These are phyloP conservation scores for Spongia lamella DNA, from an alignment of 37 sponge, comb jelly and placozoan species.

Conservation along the genomic window DNA sequence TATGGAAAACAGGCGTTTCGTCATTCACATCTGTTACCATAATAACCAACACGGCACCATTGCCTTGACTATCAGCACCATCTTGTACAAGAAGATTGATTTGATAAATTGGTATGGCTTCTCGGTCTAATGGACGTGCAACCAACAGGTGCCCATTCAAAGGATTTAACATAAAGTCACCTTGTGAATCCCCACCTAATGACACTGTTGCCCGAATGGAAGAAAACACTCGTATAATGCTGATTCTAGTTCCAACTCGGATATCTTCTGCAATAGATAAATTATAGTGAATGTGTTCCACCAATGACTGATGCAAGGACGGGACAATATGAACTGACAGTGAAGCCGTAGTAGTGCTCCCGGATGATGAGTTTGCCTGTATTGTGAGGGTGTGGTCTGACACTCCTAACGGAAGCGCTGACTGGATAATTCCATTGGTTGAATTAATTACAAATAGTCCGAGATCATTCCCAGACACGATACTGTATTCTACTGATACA, in stretches of 20 bases:
- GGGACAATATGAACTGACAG: slow-evolving; percentile 16
- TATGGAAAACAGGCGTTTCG: slow-evolving; percentile 48
- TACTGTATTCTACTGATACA: no score
- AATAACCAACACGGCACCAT: slow-evolving; percentile 14
- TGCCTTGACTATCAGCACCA: background rate
- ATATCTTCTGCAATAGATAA: slow-evolving; percentile 18
- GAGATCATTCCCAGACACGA: no score
- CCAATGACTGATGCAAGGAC: slow-evolving; percentile 16
- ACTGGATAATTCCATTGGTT: no score
- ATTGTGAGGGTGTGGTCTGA: slow-evolving; percentile 24
- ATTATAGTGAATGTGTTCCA: slow-evolving; percentile 32
- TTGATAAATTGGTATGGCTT: slow-evolving; percentile 7
- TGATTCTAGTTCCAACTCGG: background rate
- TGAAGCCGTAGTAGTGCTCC: background rate
- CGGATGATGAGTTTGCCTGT: slow-evolving; percentile 7
- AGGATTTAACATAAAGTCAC: slow-evolving; percentile 27
- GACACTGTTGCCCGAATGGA: background rate
- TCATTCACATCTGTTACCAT: slow-evolving; percentile 60
- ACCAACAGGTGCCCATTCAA: slow-evolving; percentile 21
- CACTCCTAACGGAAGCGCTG: background rate
- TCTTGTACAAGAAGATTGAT: slow-evolving; percentile 34
- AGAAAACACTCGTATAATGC: slow-evolving; percentile 29
- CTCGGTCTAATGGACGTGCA: slow-evolving; percentile 35
- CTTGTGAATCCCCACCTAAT: slow-evolving; percentile 39
- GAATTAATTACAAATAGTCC: no score